Evolutionary conservation across 2,888 invertebrate genomes (phyloP).

Genomic region (Hirtodrosophila trivittata): DNA sequence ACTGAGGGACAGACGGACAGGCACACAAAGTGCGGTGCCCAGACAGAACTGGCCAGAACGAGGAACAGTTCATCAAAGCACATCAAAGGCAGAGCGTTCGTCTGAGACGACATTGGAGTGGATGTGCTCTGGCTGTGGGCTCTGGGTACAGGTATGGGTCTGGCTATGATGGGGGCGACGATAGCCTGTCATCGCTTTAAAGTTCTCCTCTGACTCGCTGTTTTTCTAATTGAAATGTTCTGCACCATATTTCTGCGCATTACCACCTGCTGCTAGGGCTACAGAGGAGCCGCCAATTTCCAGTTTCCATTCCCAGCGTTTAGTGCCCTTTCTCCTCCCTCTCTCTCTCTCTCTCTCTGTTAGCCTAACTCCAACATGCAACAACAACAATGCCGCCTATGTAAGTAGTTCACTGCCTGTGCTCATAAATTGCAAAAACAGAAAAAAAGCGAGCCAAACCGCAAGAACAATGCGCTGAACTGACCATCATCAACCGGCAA

Average conservation of each 20-base stretch:
- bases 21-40: conserved; percentile 18
- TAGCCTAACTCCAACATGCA: conserved; percentile 32
- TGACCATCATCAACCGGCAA: conserved; percentile 39
- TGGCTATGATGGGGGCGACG: conserved; percentile 61
- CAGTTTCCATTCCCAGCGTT: conserved; percentile 17
- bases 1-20: neutral
- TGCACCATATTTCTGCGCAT: conserved; percentile 76
- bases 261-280: conserved; percentile 69
- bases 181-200: conserved; percentile 63
- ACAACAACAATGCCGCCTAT: conserved; percentile 18
- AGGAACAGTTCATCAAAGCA: conserved; percentile 64
- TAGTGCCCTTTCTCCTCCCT: conserved; percentile 22
- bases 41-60: conserved; percentile 29
- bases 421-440: conserved; percentile 56
- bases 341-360: too few relatives aligned
- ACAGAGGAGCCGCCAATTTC: conserved; percentile 36
- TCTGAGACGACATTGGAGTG: conserved; percentile 37
- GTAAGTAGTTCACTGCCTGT: conserved; percentile 51
- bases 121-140: conserved; percentile 15
- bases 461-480: conserved; percentile 62
- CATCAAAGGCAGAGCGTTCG: conserved; percentile 70
- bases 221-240: conserved; percentile 76
- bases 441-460: conserved; percentile 35
- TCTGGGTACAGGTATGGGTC: conserved; percentile 1
- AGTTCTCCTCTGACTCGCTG: conserved; percentile 41